Base-by-base conservation (phyloP, 2,797 vertebrate species). In the Passerculus sandwichensis region DNA sequence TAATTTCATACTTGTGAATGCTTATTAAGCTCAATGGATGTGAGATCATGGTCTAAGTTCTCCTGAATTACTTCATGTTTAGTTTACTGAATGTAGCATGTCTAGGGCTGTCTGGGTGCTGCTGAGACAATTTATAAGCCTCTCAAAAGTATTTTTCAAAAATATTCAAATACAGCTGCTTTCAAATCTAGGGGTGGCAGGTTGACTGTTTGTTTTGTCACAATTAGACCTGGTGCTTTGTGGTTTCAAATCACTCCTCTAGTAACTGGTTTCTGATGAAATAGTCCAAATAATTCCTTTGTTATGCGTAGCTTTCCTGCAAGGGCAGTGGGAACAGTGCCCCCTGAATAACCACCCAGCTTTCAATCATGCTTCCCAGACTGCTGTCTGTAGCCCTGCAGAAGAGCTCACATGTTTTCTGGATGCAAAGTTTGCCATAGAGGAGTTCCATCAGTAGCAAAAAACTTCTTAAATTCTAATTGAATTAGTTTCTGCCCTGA, bases 41-140 rank as follows among this genome's bases (percentile, higher is more conserved):
- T 87, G 87, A 92, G 71, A 45, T 93, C 78, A 76, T 29, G 10
- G 40, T 62, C 70, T 75, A 45, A 60, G 51, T 84, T 86, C 57
- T 90, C 44, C n/a, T 76, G 44, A 72, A 48, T 86, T 61, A 27
- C 74, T 73, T 84, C 27, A 62, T 40, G 12, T 85, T 94, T 88
- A 26, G 25, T 69, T 90, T 91, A 81, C n/a, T 29, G 69, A 72
- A 88, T 61, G 48, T 38, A 36, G 26, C 56, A 66, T 50, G n/a
- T 67, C 81, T 59, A 30, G 56, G 61, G 51, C 51, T 91, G 64
- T 75, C 65, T 89, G 65, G 32, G 51, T 88, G 61, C 76, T 67
- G 16, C 42, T 72, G 59, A 83, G 50, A 45, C 13, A 36, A 8
- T 66, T 83, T 57, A 66, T 56, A 67, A 76, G 2, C 47, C 32